Conservation (phyloP, 2,888 invertebrate species). For the Charanyca ferruginea region DNA sequence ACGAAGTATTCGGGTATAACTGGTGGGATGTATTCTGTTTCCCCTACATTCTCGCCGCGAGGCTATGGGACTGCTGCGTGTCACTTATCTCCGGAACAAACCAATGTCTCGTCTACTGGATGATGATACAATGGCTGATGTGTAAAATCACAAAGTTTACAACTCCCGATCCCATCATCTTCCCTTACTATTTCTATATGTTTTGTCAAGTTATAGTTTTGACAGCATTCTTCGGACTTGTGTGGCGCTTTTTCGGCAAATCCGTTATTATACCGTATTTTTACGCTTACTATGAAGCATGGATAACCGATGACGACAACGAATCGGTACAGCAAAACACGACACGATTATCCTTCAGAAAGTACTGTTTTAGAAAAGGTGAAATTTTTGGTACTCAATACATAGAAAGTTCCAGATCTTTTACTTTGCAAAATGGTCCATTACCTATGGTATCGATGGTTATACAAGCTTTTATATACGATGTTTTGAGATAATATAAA, state of each 20-base stretch:
- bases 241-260: slow-evolving; percentile 79
- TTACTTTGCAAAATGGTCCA: slow-evolving; percentile 11
- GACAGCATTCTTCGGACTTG: slow-evolving; percentile 70
- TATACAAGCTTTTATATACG: slow-evolving; percentile 41
- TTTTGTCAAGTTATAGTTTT: slow-evolving; percentile 83
- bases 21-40: slow-evolving; percentile 86
- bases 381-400: slow-evolving; percentile 79
- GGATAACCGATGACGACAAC: slow-evolving; percentile 43
- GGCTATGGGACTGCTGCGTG: slow-evolving; percentile 79
- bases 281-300: slow-evolving; percentile 66
- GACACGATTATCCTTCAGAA: slow-evolving; percentile 70
- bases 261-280: slow-evolving; percentile 77
- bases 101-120: slow-evolving; percentile 83
- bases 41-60: slow-evolving; percentile 80
- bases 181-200: slow-evolving; percentile 85
- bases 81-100: slow-evolving; percentile 81
- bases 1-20: slow-evolving; percentile 78
- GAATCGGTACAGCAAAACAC: neutral
- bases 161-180: slow-evolving; percentile 81
- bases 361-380: slow-evolving; percentile 85
- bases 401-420: slow-evolving; percentile 56
- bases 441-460: slow-evolving; percentile 27
- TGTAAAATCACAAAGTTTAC: slow-evolving; percentile 82
- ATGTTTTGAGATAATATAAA: slow-evolving; percentile 53
- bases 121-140: slow-evolving; percentile 83